Conservation (phyloP, 2,888 invertebrate genomes). For the Slavum lentiscoides region DNA sequence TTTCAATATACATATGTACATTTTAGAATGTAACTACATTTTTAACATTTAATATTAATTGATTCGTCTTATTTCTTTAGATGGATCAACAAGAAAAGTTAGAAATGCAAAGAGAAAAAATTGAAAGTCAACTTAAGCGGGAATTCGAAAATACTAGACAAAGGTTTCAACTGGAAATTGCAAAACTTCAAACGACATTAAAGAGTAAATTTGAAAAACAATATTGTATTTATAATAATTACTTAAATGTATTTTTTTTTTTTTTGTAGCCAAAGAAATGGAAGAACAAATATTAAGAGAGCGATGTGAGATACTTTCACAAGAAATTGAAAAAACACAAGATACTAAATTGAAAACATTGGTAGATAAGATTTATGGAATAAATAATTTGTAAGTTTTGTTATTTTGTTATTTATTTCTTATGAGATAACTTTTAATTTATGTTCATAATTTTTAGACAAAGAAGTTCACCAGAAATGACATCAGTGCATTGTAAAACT, state of each 20-base stretch:
- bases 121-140: slow-evolving; percentile 57
- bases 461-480: slow-evolving; percentile 5
- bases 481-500: slow-evolving; percentile 15
- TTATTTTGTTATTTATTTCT: background rate
- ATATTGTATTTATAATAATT: background rate
- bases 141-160: slow-evolving; percentile 58
- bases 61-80: slow-evolving; percentile 51
- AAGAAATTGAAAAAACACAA: slow-evolving; percentile 56
- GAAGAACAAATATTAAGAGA: slow-evolving; percentile 57
- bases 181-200: slow-evolving; percentile 57
- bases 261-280: slow-evolving; percentile 55
- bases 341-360: slow-evolving; percentile 56
- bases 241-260: slow-evolving; percentile 7
- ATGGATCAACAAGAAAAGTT: slow-evolving; percentile 57
- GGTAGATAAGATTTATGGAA: slow-evolving; percentile 55
- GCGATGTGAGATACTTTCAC: slow-evolving; percentile 56
- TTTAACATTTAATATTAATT: background rate
- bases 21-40: too few relatives aligned
- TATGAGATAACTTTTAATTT: background rate
- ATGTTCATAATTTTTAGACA: slow-evolving; percentile 3
- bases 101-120: slow-evolving; percentile 57
- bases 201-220: slow-evolving; percentile 55
- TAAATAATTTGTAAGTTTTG: slow-evolving; percentile 33
- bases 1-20: background rate
- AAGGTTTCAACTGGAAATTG: slow-evolving; percentile 57